Conservation (phyloP, 1,140 invertebrate species). For the Littorina saxatilis region DNA sequence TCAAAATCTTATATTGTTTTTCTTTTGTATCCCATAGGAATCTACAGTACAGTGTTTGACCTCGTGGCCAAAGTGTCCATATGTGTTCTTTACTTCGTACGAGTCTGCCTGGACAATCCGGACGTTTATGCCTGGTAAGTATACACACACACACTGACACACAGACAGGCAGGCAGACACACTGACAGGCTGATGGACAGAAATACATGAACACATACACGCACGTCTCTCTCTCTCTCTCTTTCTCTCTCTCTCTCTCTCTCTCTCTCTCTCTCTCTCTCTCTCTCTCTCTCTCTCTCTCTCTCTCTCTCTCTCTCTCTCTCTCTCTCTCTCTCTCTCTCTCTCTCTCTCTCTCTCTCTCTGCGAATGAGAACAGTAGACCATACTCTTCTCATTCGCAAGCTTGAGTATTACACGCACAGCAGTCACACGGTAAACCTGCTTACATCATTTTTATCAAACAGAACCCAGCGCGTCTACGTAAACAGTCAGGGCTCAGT, state of each 20-base stretch:
- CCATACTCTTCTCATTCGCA: too few relatives aligned
- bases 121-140: constrained; percentile 55
- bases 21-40: neutral
- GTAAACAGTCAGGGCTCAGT: too few relatives aligned
- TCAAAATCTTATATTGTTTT: too few relatives aligned
- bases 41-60: constrained; percentile 43
- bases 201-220: neutral
- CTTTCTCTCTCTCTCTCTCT: neutral
- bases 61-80: constrained; percentile 47
- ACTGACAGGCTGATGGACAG: neutral
- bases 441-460: too few relatives aligned
- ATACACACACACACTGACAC: constrained; percentile 8
- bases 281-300: neutral
- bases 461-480: too few relatives aligned
- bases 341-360: neutral
- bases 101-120: constrained; percentile 53
- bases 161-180: too few relatives aligned
- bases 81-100: constrained; percentile 53
- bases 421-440: too few relatives aligned
- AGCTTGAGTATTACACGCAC: too few relatives aligned
- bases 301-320: neutral
- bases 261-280: neutral
- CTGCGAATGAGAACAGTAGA: too few relatives aligned
- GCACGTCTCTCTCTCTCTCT: too few relatives aligned
- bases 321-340: neutral